A percentile compares a stretch with the other conserved stretches of the same genome.
Conservation (phyloP, 2,113 vertebrate genomes). For the Cyanoderma ruficeps region DNA sequence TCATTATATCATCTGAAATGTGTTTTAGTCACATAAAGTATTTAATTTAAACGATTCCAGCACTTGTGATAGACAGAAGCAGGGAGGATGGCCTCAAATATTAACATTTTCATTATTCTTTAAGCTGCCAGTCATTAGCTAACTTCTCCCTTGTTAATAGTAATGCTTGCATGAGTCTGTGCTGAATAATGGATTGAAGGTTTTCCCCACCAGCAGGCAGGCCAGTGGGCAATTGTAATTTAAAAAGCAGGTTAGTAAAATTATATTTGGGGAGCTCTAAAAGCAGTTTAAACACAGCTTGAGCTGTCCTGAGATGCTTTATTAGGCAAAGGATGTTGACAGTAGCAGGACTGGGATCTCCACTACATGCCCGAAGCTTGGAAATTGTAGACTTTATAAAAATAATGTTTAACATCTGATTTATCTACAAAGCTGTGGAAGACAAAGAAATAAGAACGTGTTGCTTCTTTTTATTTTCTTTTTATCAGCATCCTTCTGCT, state of each 20-base stretch:
- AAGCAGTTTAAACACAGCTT: not conserved
- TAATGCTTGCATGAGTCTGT: not conserved
- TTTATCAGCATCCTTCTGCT: not conserved
- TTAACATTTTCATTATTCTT: constrained; percentile 15
- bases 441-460: not conserved
- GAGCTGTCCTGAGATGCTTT: not conserved
- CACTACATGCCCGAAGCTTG: not conserved
- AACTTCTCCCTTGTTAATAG: constrained; percentile 33
- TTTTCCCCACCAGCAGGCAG: not conserved
- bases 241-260: not conserved
- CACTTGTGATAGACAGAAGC: not conserved
- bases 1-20: not conserved
- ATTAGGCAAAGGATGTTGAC: not conserved
- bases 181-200: not conserved
- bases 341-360: not conserved
- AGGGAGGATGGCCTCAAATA: constrained; percentile 7
- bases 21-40: not conserved
- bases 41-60: not conserved
- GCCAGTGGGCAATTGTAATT: not conserved
- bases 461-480: not conserved
- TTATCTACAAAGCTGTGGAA: not conserved
- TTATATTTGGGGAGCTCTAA: not conserved
- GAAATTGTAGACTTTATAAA: not conserved
- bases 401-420: not conserved
- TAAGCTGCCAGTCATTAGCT: constrained; percentile 28